Percentiles rank a stretch among this genome's conserved stretches.
Evolutionary conservation across 1,140 invertebrate species (phyloP).

Genomic region (Lepidurus arcticus): DNA sequence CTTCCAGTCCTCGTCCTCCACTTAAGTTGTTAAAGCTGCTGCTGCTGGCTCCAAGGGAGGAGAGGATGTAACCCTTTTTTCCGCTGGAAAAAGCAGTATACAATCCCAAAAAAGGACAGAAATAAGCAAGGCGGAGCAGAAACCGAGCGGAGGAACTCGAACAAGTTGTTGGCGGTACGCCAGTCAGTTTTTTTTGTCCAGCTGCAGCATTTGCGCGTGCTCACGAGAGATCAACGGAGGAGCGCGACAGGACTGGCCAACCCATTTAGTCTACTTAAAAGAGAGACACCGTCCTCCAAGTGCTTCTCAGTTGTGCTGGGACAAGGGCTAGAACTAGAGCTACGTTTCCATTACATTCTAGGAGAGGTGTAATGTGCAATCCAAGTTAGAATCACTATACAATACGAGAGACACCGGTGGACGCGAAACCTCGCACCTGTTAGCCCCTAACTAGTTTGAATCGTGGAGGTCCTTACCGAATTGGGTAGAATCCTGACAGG

Average conservation of each 20-base stretch:
- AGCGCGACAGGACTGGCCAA: background rate
- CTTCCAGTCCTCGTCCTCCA: background rate
- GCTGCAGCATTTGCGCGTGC: conserved; percentile 11
- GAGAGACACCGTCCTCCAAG: background rate
- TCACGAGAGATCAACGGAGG: background rate
- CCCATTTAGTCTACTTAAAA: conserved; percentile 1
- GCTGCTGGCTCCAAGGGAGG: background rate
- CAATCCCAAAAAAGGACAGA: background rate
- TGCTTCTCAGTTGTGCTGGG: background rate
- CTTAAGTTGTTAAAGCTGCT: background rate
- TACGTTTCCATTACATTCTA: background rate
- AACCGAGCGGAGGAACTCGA: background rate
- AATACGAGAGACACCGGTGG: too few relatives aligned
- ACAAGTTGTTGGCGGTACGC: conserved; percentile 17
- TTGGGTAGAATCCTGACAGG: too few relatives aligned
- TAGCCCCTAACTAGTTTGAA: too few relatives aligned
- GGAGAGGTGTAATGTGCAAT: too few relatives aligned
- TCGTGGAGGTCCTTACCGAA: too few relatives aligned
- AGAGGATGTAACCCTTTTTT: background rate
- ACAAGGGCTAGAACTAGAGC: background rate
- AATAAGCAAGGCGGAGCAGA: background rate
- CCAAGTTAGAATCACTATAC: too few relatives aligned
- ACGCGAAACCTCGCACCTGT: too few relatives aligned
- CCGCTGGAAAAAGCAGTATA: background rate
- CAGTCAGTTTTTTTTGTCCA: background rate